phyloP scores from a whole-genome alignment of 2,888 invertebrate species.

The Allygus modestus region DNA sequence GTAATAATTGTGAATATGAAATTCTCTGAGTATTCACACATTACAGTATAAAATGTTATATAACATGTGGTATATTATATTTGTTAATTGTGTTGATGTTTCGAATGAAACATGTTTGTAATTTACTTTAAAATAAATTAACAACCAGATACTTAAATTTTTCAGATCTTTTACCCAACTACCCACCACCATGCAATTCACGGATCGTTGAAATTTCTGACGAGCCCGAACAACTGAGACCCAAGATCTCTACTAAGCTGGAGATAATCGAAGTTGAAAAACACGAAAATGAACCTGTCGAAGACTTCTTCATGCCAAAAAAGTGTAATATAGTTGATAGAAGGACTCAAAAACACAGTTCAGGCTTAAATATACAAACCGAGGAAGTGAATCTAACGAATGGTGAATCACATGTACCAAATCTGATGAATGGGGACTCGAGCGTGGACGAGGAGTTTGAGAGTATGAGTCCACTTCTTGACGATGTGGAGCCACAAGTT shows the following conservation, averaged over 20 bases:
- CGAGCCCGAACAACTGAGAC: not conserved
- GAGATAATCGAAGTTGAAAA: slow-evolving; percentile 33
- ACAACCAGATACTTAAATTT: too few relatives aligned
- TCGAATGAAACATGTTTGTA: too few relatives aligned
- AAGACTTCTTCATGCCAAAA: slow-evolving; percentile 35
- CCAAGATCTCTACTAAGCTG: not conserved
- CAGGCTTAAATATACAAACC: not conserved
- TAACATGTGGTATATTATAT: too few relatives aligned
- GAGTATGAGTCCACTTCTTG: slow-evolving; percentile 1
- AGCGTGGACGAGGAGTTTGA: slow-evolving; percentile 16
- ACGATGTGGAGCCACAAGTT: not conserved
- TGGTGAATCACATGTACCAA: not conserved
- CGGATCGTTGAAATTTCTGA: slow-evolving; percentile 11
- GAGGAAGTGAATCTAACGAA: slow-evolving; percentile 2
- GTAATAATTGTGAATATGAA: too few relatives aligned
- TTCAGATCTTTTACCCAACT: slow-evolving; percentile 14
- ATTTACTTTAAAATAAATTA: too few relatives aligned
- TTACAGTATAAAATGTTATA: too few relatives aligned
- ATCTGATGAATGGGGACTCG: not conserved
- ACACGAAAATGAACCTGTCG: not conserved
- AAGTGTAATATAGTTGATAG: slow-evolving; percentile 34
- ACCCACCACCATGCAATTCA: not conserved
- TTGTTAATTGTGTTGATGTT: too few relatives aligned
- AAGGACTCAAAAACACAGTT: slow-evolving; percentile 12
- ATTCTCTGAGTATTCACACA: too few relatives aligned